phyloP scores from a whole-genome alignment of 2,113 vertebrate species.

The Oncorhynchus kisutch region DNA sequence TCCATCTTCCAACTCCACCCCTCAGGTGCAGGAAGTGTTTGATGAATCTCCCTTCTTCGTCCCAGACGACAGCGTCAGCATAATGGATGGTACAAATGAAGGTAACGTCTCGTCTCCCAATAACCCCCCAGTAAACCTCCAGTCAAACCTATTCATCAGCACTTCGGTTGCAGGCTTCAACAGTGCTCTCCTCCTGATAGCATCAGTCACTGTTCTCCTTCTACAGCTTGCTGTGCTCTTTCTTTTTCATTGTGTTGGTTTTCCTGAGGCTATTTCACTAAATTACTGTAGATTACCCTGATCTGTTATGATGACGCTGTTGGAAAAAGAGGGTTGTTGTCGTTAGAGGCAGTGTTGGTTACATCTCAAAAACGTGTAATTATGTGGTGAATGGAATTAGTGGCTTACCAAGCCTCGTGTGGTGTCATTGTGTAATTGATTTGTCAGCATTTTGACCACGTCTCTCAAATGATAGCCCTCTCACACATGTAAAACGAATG shows the following conservation, averaged over 20 bases:
- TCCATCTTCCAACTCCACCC: not conserved
- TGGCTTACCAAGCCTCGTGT: not conserved
- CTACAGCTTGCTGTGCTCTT: slow-evolving; percentile 9
- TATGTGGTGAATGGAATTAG: slow-evolving; percentile 34
- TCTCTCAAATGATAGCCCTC: slow-evolving; percentile 16
- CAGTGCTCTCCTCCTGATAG: slow-evolving; percentile 3
- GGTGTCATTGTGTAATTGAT: slow-evolving; percentile 28
- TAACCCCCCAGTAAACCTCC: slow-evolving; percentile 3
- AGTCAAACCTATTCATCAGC: slow-evolving; percentile 9
- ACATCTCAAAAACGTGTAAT: slow-evolving; percentile 43
- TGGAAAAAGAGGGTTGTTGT: slow-evolving; percentile 28
- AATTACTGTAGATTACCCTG: slow-evolving; percentile 38
- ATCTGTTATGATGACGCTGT: slow-evolving; percentile 47
- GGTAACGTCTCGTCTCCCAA: slow-evolving; percentile 66
- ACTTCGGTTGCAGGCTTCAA: slow-evolving; percentile 8
- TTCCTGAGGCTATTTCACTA: slow-evolving; percentile 33
- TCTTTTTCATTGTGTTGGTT: slow-evolving; percentile 16
- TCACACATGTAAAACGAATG: not conserved
- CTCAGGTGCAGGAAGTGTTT: slow-evolving; percentile 86
- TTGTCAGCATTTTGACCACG: slow-evolving; percentile 54
- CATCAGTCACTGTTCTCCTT: slow-evolving; percentile 14
- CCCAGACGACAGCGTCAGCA: slow-evolving; percentile 84
- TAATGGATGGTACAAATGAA: slow-evolving; percentile 92
- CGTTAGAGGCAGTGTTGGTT: slow-evolving; percentile 35
- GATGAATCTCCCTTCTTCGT: slow-evolving; percentile 91